Evolutionary conservation across 2,113 vertebrate genomes (phyloP).

Genomic region (Antechinus flavipes): DNA sequence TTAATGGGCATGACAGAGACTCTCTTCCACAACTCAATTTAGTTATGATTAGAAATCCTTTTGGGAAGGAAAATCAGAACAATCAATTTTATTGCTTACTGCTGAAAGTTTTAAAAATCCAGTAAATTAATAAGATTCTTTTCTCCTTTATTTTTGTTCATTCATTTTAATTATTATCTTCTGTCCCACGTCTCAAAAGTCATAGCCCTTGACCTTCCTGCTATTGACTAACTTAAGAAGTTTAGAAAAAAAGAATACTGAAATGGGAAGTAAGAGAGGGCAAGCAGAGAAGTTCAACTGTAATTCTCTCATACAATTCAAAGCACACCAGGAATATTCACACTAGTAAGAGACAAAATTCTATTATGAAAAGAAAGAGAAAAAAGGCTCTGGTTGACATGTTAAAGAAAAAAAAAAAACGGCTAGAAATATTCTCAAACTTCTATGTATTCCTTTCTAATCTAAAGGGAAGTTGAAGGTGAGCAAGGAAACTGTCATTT

Average conservation of each 20-base stretch:
- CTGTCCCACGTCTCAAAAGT: neutral
- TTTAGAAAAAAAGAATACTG: neutral
- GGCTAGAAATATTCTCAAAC: neutral
- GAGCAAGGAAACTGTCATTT: neutral
- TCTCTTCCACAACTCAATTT: neutral
- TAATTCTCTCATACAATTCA: constrained; percentile 2
- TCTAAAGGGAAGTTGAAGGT: neutral
- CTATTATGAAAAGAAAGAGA: neutral
- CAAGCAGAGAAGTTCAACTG: neutral
- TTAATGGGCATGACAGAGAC: neutral
- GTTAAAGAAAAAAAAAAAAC: neutral
- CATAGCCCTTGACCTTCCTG: neutral
- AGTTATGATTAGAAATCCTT: neutral
- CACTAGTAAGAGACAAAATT: constrained; percentile 1
- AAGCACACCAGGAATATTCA: neutral
- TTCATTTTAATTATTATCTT: neutral
- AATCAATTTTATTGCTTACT: neutral
- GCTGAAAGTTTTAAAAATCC: neutral
- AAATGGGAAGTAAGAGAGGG: neutral
- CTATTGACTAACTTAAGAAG: neutral
- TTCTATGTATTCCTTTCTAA: neutral
- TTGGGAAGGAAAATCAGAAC: neutral
- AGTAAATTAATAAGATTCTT: neutral
- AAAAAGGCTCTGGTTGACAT: neutral
- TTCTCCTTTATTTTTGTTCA: neutral